Evolutionary conservation across 2,888 invertebrate species (phyloP), one percentile per base, ranked within the genome.

Genomic region (Cryptus armator): DNA sequence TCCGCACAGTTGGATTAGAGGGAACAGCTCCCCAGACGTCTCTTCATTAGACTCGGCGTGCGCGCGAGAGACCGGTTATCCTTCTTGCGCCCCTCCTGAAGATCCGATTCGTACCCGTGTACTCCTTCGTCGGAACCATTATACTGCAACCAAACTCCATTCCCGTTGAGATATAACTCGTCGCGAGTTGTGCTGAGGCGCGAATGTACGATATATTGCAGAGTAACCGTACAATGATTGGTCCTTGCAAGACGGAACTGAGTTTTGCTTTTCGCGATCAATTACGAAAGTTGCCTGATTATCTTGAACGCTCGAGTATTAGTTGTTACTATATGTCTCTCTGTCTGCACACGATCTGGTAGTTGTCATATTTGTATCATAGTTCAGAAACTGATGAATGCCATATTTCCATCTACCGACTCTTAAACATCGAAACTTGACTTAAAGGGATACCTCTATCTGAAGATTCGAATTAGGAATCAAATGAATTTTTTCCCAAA

Each of bases 21-120:
- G 88, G 84, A 92, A 92, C 89, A 89, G 90, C 92, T 92, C 92
- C 92, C 92, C 80, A 89, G 92, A 91, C 92, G 88, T 91, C 90
- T 88, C 91, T 92, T 92, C 92, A 91, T 92, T 92, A 92, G 92
- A 90, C 90, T 89, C 87, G 66, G 64, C 62, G 78, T 78, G 53
- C 48, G 64, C 70, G 70, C 87, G 85, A 82, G 85, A 87, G 86
- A 86, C 89, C 88, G 89, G 90, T 90, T 90, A 89, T 85, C 89
- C 85, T 77, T 81, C 88, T 87, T 88, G 86, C 67, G 68, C 51
- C 68, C 56, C 72, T 48, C n/a, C 48, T 46, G 43, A 24, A 2
- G n/a, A 3, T 24, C 78, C 81, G 86, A 87, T 86, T 83, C 82
- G 86, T 74, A 75, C 0, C 56, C 81, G 80, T 70, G 70, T 44